Conservation (phyloP, 1,140 invertebrate species). For the Dinoponera quadriceps region DNA sequence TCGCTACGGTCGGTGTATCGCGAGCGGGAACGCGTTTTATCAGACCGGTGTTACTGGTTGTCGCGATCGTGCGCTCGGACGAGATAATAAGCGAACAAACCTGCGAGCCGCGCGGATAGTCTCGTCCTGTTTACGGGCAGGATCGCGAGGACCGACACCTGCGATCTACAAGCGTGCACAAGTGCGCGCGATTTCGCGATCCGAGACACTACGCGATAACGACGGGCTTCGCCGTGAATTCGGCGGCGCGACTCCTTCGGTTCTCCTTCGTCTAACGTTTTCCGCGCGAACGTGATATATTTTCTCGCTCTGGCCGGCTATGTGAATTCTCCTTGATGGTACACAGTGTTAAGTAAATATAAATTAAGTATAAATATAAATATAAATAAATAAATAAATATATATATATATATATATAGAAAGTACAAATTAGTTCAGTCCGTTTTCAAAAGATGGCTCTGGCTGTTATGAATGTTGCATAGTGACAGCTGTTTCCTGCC, state of each 20-base stretch:
- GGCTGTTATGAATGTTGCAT: too few relatives aligned
- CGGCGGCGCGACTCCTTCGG: conserved; percentile 16
- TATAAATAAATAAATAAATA: conserved; percentile 65
- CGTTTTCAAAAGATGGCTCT: too few relatives aligned
- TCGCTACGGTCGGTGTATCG: neutral
- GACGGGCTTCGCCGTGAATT: conserved; percentile 4
- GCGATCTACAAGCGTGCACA: conserved; percentile 11
- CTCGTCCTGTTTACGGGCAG: conserved; percentile 28
- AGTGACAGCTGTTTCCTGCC: too few relatives aligned
- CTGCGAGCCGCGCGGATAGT: conserved; percentile 20
- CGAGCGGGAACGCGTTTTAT: conserved; percentile 30
- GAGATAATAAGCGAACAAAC: conserved; percentile 48
- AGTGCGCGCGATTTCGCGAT: conserved; percentile 57
- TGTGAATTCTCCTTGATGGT: conserved; percentile 67
- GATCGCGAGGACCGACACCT: neutral
- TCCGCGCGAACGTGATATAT: conserved; percentile 37
- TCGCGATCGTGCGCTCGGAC: conserved; percentile 21
- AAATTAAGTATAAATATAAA: conserved; percentile 61
- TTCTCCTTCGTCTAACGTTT: conserved; percentile 23
- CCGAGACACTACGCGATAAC: neutral
- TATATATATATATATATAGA: conserved; percentile 72
- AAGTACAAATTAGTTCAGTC: too few relatives aligned
- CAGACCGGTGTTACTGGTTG: conserved; percentile 45
- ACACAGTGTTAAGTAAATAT: conserved; percentile 68
- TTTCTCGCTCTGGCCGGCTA: conserved; percentile 62